Conservation (phyloP, 1,140 invertebrate species). For the Drosophila pseudoobscura region DNA sequence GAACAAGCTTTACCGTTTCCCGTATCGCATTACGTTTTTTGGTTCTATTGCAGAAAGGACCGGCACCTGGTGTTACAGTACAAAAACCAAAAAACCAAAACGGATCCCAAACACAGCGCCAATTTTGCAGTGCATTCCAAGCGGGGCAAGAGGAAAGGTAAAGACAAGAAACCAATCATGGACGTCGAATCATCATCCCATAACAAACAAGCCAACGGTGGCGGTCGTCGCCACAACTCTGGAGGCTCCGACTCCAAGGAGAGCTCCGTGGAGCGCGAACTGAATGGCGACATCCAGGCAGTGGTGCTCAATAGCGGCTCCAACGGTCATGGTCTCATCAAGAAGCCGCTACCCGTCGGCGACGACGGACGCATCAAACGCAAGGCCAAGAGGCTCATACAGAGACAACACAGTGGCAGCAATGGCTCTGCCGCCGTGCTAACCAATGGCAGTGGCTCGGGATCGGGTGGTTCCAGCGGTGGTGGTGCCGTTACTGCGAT, state of each 20-base stretch:
- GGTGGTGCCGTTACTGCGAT: slow-evolving; percentile 20
- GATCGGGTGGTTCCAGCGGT: slow-evolving; percentile 9
- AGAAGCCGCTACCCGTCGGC: slow-evolving; percentile 72
- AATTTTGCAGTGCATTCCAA: slow-evolving; percentile 26
- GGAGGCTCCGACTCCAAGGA: slow-evolving; percentile 71
- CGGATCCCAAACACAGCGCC: slow-evolving; percentile 7
- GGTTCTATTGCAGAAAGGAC: slow-evolving; percentile 25
- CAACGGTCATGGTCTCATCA: slow-evolving; percentile 64
- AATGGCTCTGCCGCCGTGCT: slow-evolving; percentile 23
- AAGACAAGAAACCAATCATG: slow-evolving; percentile 34
- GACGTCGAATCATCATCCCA: slow-evolving; percentile 56
- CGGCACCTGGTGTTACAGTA: slow-evolving; percentile 67
- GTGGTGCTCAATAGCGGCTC: slow-evolving; percentile 70
- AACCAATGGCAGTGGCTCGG: slow-evolving; percentile 21
- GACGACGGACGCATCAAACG: slow-evolving; percentile 78
- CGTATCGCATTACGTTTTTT: slow-evolving; percentile 3
- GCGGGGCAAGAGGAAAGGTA: slow-evolving; percentile 3
- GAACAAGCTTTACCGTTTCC: not conserved
- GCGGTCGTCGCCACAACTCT: slow-evolving; percentile 10
- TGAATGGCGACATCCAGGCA: slow-evolving; percentile 77
- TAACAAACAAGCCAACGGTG: slow-evolving; percentile 59
- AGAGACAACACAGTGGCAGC: slow-evolving; percentile 77
- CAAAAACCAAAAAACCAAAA: slow-evolving; percentile 45
- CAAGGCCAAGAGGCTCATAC: slow-evolving; percentile 73
- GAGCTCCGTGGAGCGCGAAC: slow-evolving; percentile 79